Percentiles rank a stretch among this genome's conserved stretches.
phyloP scores from a whole-genome alignment of 1,140 invertebrate genomes.

The Gryon sp. region DNA sequence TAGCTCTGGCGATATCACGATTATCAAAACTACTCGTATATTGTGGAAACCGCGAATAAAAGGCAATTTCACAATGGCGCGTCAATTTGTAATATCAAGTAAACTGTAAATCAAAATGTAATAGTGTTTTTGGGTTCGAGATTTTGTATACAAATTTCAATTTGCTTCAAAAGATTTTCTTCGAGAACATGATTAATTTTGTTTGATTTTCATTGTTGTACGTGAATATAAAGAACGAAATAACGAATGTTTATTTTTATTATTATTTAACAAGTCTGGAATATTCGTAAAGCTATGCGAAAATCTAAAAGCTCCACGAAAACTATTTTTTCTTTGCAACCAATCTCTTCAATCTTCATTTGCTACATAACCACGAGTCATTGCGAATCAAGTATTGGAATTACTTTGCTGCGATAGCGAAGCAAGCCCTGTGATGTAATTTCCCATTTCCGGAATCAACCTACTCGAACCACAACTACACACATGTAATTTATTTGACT shows the following conservation, averaged over 20 bases:
- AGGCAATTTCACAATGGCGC: constrained; percentile 62
- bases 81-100: constrained; percentile 30
- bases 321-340: constrained; percentile 4
- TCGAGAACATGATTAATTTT: too few relatives aligned
- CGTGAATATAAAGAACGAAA: too few relatives aligned
- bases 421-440: constrained; percentile 63
- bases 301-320: too few relatives aligned
- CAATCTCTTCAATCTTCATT: constrained; percentile 35
- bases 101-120: constrained; percentile 46
- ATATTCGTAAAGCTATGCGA: too few relatives aligned
- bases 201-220: too few relatives aligned
- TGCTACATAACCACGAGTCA: constrained; percentile 26
- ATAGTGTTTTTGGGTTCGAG: constrained; percentile 53
- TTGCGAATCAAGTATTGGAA: constrained; percentile 53
- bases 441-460: constrained; percentile 69
- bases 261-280: too few relatives aligned
- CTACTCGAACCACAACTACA: constrained; percentile 38
- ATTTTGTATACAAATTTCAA: too few relatives aligned
- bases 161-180: too few relatives aligned
- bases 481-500: constrained; percentile 37
- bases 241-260: too few relatives aligned
- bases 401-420: constrained; percentile 45
- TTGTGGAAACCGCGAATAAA: constrained; percentile 63
- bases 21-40: constrained; percentile 46
- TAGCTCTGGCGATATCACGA: constrained; percentile 48